These are phyloP conservation scores for Dasypogon diadema DNA, from an alignment of 2,888 invertebrate species.

Conservation along the genomic window DNA sequence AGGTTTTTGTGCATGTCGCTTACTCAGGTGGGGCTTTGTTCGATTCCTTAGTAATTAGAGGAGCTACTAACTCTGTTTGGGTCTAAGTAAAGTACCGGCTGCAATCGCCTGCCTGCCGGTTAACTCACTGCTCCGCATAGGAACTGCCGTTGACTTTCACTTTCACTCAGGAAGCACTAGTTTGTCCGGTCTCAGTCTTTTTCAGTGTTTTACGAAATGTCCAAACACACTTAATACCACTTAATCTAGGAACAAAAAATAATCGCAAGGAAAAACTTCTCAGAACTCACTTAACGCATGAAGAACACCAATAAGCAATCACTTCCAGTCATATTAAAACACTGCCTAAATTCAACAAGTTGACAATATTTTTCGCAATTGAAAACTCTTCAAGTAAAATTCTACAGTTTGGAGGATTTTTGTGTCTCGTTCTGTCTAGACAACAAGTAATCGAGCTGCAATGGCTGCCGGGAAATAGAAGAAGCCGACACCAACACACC, in stretches of 20 bases:
- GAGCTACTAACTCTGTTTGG: no score
- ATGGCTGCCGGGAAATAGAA: constrained; percentile 41
- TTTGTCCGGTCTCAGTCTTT: neutral
- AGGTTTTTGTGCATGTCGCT: no score
- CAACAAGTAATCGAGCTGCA: constrained; percentile 27
- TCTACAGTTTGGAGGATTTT: no score
- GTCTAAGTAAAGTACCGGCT: no score
- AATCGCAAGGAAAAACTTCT: neutral
- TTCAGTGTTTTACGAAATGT: neutral
- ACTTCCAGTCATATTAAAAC: no score
- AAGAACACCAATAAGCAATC: no score
- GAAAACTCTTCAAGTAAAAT: no score
- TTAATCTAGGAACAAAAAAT: neutral
- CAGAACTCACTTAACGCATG: neutral
- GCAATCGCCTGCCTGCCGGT: neutral
- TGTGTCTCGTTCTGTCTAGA: constrained; percentile 17
- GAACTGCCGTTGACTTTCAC: neutral
- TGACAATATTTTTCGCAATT: neutral
- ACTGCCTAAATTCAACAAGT: neutral
- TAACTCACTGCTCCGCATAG: neutral
- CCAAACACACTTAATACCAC: neutral
- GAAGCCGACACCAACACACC: constrained; percentile 17
- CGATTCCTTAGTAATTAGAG: no score
- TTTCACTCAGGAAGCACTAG: constrained; percentile 3
- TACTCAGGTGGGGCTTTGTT: no score